These are phyloP conservation scores for Trachelus iudaicus DNA, from an alignment of 2,888 invertebrate species.

Conservation along the genomic window DNA sequence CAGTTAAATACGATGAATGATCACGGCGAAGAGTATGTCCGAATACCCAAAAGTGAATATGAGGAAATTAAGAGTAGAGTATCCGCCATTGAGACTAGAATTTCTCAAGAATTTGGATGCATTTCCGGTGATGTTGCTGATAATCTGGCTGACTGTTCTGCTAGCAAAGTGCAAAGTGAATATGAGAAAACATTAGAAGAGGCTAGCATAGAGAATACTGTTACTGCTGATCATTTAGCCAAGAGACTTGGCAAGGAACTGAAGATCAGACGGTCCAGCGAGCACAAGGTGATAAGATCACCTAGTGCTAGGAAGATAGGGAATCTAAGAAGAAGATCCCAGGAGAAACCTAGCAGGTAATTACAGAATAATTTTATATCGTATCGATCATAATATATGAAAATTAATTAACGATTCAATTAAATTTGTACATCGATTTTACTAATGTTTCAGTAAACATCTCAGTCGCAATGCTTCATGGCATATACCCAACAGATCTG, in stretches of 20 bases:
- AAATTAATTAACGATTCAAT: not conserved
- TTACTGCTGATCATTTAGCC: slow-evolving; percentile 78
- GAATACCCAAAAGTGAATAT: slow-evolving; percentile 80
- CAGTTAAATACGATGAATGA: slow-evolving; percentile 44
- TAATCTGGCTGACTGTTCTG: slow-evolving; percentile 63
- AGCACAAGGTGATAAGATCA: slow-evolving; percentile 79
- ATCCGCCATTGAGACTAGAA: slow-evolving; percentile 76
- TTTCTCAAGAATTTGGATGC: slow-evolving; percentile 75
- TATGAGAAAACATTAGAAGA: slow-evolving; percentile 81
- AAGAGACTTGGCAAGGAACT: slow-evolving; percentile 78
- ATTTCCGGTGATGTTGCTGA: slow-evolving; percentile 51
- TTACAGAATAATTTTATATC: not conserved
- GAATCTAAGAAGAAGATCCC: slow-evolving; percentile 77
- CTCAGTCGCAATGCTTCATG: slow-evolving; percentile 73
- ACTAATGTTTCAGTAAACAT: slow-evolving; percentile 33
- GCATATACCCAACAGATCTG: slow-evolving; percentile 66
- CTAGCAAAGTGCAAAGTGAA: slow-evolving; percentile 76
- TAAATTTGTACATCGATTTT: not conserved
- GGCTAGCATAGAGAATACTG: slow-evolving; percentile 73
- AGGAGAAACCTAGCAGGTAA: slow-evolving; percentile 68
- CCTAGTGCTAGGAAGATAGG: slow-evolving; percentile 87
- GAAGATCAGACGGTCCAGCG: slow-evolving; percentile 77
- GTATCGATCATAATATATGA: not conserved
- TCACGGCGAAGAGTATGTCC: slow-evolving; percentile 73
- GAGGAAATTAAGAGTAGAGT: slow-evolving; percentile 82